phyloP scores from a whole-genome alignment of 2,113 vertebrate species.

The Cardinalis cardinalis region DNA sequence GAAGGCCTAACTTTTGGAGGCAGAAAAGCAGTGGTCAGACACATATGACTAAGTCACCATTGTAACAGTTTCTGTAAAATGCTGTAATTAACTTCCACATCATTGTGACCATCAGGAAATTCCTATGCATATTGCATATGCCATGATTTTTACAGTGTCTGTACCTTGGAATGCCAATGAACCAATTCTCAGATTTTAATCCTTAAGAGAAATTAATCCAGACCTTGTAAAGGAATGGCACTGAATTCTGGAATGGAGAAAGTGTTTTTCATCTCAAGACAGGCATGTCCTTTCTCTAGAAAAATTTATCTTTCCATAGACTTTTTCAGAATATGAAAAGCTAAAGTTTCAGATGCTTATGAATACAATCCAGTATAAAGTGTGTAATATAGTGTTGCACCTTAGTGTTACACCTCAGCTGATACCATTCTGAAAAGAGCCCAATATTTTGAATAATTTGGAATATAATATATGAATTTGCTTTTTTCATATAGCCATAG shows the following conservation, averaged over 20 bases:
- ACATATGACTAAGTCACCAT: neutral
- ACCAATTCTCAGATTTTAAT: neutral
- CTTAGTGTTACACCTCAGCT: neutral
- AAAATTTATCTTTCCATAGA: neutral
- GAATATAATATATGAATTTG: neutral
- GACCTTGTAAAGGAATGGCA: neutral
- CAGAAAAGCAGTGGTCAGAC: neutral
- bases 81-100: neutral
- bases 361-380: neutral
- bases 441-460: neutral
- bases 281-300: neutral
- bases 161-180: neutral
- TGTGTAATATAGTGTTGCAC: neutral
- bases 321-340: neutral
- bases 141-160: neutral
- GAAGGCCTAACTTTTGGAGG: neutral
- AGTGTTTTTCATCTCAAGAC: neutral
- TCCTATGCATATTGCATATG: neutral
- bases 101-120: neutral
- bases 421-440: neutral
- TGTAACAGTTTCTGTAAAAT: neutral
- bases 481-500: neutral
- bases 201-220: neutral
- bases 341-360: neutral
- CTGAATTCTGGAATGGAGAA: neutral